phyloP scores from a whole-genome alignment of 2,797 vertebrate species.

The Psittacula echo region DNA sequence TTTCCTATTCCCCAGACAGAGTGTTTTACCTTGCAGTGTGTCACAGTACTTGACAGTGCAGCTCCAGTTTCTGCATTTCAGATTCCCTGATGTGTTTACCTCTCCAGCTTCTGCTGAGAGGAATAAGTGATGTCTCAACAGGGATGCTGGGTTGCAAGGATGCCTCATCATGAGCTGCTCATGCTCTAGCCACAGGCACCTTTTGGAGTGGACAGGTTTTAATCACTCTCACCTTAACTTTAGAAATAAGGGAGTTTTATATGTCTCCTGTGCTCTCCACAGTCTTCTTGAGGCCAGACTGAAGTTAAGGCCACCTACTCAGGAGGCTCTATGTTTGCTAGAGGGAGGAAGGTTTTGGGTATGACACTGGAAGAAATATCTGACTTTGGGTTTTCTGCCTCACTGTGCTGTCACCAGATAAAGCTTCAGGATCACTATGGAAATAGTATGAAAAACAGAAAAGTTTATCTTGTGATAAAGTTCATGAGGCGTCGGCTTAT shows the following conservation, averaged over 20 bases:
- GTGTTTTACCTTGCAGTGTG: neutral
- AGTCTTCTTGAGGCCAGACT: neutral
- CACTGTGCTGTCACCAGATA: constrained; percentile 17
- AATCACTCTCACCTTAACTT: neutral
- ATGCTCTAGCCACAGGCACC: neutral
- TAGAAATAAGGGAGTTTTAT: neutral
- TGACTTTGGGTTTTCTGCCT: neutral
- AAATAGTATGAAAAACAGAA: constrained; percentile 48
- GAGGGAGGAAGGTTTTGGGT: neutral
- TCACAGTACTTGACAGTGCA: neutral
- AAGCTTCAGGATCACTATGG: constrained; percentile 61
- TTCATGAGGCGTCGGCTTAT: constrained; percentile 47
- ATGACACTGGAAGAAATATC: neutral
- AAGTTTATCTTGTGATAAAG: constrained; percentile 56
- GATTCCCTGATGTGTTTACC: neutral
- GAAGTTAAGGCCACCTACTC: neutral
- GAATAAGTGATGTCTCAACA: neutral
- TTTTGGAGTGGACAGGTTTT: neutral
- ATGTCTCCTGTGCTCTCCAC: neutral
- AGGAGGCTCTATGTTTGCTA: neutral
- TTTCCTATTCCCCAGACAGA: neutral
- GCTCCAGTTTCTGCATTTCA: neutral
- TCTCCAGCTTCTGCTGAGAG: neutral
- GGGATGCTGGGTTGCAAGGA: neutral
- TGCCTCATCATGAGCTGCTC: neutral